These are phyloP conservation scores for Pseudorasbora parva DNA, from an alignment of 2,113 vertebrate species.

Conservation along the genomic window DNA sequence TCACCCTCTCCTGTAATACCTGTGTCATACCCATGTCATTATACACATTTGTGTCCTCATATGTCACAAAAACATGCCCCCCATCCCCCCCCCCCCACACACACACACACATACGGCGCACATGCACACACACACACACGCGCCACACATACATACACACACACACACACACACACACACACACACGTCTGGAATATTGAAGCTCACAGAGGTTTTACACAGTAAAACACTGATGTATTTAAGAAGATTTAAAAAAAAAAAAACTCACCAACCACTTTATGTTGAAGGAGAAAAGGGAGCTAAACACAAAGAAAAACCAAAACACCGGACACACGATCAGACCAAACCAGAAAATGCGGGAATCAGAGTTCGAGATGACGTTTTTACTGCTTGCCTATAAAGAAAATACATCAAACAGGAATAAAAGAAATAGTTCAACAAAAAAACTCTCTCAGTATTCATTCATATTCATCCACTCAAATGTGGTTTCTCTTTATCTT, in stretches of 20 bases:
- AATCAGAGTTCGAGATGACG: constrained; percentile 80
- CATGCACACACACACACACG: too few relatives aligned
- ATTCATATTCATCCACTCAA: too few relatives aligned
- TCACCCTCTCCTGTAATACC: too few relatives aligned
- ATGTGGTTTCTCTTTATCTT: too few relatives aligned
- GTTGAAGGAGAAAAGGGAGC: constrained; percentile 82
- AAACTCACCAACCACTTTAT: constrained; percentile 80
- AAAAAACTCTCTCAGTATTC: neutral
- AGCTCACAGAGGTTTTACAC: neutral
- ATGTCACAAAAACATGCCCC: too few relatives aligned
- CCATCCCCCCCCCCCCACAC: too few relatives aligned
- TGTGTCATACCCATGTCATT: too few relatives aligned
- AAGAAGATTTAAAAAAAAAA: neutral
- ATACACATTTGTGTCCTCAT: too few relatives aligned
- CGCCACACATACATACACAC: neutral
- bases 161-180: neutral
- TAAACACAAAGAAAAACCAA: constrained; percentile 75
- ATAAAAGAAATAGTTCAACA: neutral
- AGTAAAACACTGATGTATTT: neutral
- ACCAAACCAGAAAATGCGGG: constrained; percentile 93
- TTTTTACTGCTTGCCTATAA: constrained; percentile 68
- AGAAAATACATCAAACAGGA: neutral
- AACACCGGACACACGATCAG: constrained; percentile 79
- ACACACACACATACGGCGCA: too few relatives aligned
- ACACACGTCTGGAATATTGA: neutral